Conservation (phyloP, 2,888 invertebrate genomes). For the Amphipoea oculea region DNA sequence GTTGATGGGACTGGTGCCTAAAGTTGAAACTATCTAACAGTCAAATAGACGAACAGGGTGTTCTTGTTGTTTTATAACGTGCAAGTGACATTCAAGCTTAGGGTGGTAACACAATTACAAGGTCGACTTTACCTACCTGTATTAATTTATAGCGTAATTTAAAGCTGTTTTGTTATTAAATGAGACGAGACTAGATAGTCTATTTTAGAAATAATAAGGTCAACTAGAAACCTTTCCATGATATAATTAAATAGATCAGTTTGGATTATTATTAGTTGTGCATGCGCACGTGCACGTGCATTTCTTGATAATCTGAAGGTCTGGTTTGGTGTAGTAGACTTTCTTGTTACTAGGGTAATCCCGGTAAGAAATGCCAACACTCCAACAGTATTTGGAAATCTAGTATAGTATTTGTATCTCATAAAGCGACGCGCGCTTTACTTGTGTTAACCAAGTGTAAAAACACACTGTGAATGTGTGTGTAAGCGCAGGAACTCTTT, state of each 20-base stretch:
- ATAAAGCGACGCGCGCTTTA: too few species aligned
- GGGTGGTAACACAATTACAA: not conserved
- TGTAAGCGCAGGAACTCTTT: too few species aligned
- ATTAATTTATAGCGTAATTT: conserved; percentile 6
- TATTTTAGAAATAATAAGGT: conserved; percentile 27
- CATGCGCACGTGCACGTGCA: not conserved
- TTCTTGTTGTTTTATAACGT: not conserved
- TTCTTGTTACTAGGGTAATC: too few species aligned
- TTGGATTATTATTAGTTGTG: not conserved
- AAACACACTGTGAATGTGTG: too few species aligned
- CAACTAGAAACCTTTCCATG: conserved; percentile 36
- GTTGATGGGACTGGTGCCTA: too few species aligned
- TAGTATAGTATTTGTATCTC: too few species aligned
- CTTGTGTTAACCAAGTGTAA: too few species aligned
- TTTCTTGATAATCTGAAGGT: not conserved
- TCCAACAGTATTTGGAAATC: not conserved
- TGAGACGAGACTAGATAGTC: not conserved
- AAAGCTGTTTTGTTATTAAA: conserved; percentile 4
- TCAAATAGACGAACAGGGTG: not conserved
- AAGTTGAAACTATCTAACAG: not conserved
- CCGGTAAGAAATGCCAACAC: not conserved
- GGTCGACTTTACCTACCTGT: not conserved
- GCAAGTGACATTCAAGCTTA: not conserved
- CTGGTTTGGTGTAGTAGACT: not conserved
- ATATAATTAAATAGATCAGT: conserved; percentile 6